Evolutionary conservation across 2,888 invertebrate species (phyloP), one percentile per base, ranked within the genome.

Genomic region (Hemaris fuciformis): DNA sequence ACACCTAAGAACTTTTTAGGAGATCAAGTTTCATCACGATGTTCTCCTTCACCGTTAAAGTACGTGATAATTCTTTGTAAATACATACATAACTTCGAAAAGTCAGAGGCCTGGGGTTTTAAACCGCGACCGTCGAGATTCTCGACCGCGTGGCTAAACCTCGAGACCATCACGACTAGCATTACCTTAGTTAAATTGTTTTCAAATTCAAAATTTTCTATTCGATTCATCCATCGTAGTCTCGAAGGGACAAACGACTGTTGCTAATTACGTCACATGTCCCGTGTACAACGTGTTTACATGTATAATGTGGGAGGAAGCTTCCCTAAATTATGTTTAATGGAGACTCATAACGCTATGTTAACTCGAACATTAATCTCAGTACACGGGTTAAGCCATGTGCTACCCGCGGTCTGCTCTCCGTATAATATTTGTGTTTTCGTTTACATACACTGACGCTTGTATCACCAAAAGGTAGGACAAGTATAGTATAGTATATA

Each of bases 291-390:
- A 43, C 43, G 43, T 8, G n/a, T 45, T 22, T 22, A 20, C 13
- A 45, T 45, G 22, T 10, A 20, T 45, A 22, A 42, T 41, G 42
- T 25, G 72, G 69, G 73, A 73, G 67, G 72, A 73, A 72, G 72
- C 75, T 77, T 77, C 76, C 76, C 73, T 76, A 82, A 87, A 87
- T 85, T 82, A 81, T 79, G 70, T 64, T 75, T 87, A 87, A 87
- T 85, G 79, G 79, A 64, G 65, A 66, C 67, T 70, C 69, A 77
- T 83, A 74, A 81, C 75, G 70, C 75, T 74, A 73, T 77, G 45
- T 27, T 8, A 57, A 48, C 10, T 48, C 15, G 25, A 7, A 22
- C 20, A 59, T 59, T 45, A 59, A 25, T 56, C 31, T 56, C 10
- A 20, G 34, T 10, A 13, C 34, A 20, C 34, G 31, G 31, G 20